A percentile compares a stretch with the other conserved stretches of the same genome.
Evolutionary conservation across 2,888 invertebrate species (phyloP).

Genomic region (Limulus polyphemus): DNA sequence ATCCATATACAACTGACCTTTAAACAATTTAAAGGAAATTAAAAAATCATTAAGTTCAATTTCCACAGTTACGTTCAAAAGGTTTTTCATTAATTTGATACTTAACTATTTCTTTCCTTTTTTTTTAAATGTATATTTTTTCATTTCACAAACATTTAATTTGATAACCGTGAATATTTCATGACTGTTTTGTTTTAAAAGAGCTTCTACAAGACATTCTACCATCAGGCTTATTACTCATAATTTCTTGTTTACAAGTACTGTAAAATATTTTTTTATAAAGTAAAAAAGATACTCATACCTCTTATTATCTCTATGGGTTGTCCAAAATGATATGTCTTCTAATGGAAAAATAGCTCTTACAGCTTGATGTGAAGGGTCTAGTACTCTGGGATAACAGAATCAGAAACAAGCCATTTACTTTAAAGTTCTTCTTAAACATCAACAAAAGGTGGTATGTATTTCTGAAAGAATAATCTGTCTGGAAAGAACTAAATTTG

Average conservation of each 20-base stretch:
- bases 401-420: neutral
- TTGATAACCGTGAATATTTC: neutral
- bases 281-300: neutral
- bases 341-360: constrained; percentile 18
- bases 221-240: neutral
- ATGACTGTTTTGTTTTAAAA: neutral
- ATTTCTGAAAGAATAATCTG: too few species aligned
- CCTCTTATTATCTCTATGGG: constrained; percentile 23
- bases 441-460: too few species aligned
- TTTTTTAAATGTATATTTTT: too few species aligned
- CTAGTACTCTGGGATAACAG: constrained; percentile 12
- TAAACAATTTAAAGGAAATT: too few species aligned
- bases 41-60: too few species aligned
- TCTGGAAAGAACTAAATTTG: too few species aligned
- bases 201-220: neutral
- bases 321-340: constrained; percentile 24
- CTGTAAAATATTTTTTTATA: neutral
- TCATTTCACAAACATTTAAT: neutral
- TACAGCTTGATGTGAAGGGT: constrained; percentile 21
- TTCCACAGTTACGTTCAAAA: too few species aligned
- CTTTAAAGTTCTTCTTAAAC: too few species aligned
- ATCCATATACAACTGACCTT: too few species aligned
- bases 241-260: neutral
- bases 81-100: too few species aligned
- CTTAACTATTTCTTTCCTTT: too few species aligned